phyloP scores from a whole-genome alignment of 2,113 vertebrate species.

The Morone chrysops region DNA sequence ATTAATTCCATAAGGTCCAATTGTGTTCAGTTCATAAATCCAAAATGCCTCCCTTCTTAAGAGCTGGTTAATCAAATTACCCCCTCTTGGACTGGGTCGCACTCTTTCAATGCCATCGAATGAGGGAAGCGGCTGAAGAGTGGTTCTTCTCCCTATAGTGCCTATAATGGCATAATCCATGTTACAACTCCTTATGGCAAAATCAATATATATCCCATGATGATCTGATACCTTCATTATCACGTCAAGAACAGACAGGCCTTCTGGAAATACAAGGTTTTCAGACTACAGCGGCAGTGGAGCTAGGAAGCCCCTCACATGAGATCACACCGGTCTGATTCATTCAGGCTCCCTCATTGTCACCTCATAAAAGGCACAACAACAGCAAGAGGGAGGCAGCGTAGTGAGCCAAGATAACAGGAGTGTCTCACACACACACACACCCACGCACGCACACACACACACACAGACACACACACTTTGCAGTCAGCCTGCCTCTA shows the following conservation, averaged over 20 bases:
- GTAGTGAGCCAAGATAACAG: constrained; percentile 27
- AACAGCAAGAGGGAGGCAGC: constrained; percentile 6
- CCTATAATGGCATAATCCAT: no score
- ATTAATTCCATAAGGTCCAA: no score
- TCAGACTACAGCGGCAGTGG: background rate
- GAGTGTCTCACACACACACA: constrained; percentile 1
- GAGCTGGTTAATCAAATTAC: no score
- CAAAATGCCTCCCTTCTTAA: no score
- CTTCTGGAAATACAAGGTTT: background rate
- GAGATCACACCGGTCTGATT: constrained; percentile 42
- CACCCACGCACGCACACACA: constrained; percentile 10
- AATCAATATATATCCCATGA: background rate
- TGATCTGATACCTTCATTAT: background rate
- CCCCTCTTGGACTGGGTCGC: no score
- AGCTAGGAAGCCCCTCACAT: constrained; percentile 28
- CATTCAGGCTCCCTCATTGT: constrained; percentile 31
- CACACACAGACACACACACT: background rate
- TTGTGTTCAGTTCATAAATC: no score
- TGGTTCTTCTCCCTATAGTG: no score
- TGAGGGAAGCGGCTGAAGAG: no score
- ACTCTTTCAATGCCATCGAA: no score
- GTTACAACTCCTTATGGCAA: no score
- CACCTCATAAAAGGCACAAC: constrained; percentile 9
- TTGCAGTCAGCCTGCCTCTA: constrained; percentile 6
- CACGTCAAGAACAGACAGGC: background rate